Evolutionary conservation across 1,140 invertebrate species (phyloP).

Genomic region (Platyscapa corneri): DNA sequence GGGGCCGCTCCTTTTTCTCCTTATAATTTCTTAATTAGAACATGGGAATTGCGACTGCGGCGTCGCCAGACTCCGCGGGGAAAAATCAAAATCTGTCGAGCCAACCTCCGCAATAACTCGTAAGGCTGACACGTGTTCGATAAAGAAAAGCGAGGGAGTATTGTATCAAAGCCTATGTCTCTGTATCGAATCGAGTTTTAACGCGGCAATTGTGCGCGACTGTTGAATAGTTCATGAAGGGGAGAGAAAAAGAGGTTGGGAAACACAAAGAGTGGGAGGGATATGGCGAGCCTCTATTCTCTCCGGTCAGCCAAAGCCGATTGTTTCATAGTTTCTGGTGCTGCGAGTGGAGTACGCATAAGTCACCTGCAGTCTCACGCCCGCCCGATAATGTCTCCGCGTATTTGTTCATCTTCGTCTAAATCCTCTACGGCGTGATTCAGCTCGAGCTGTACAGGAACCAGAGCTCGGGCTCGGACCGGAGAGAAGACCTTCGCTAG

Average conservation of each 20-base stretch:
- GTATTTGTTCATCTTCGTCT: slow-evolving; percentile 14
- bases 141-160: background rate
- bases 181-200: background rate
- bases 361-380: slow-evolving; percentile 15
- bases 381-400: slow-evolving; percentile 10
- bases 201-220: background rate
- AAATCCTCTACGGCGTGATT: too few species aligned
- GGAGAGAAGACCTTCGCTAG: too few species aligned
- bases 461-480: too few species aligned
- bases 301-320: background rate
- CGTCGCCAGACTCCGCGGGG: too few species aligned
- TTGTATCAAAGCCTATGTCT: background rate
- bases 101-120: too few species aligned
- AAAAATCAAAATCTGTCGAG: too few species aligned
- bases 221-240: background rate
- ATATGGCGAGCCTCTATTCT: background rate
- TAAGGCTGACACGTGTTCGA: background rate
- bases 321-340: slow-evolving; percentile 6
- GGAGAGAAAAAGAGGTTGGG: background rate
- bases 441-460: too few species aligned
- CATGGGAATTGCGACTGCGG: too few species aligned
- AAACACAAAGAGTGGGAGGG: background rate
- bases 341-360: background rate
- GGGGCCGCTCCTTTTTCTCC: too few species aligned
- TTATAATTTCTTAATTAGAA: too few species aligned